Evolutionary conservation across 2,888 invertebrate genomes (phyloP).

Genomic region (Thumatha senex): DNA sequence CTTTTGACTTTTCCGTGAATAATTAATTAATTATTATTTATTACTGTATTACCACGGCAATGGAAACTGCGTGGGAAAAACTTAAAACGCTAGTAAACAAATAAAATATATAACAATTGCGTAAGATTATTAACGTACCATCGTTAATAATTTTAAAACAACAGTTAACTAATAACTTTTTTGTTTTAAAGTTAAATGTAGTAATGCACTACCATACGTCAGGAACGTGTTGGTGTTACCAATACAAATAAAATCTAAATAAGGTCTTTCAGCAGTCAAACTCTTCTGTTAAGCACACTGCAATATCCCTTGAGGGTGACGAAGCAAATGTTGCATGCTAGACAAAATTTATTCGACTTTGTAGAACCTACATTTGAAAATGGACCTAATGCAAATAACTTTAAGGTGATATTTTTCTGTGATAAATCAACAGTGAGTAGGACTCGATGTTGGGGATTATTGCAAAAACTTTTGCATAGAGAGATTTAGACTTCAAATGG

Average conservation of each 20-base stretch:
- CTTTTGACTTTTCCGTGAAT: no score
- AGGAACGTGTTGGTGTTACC: background rate
- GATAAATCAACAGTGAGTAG: constrained; percentile 28
- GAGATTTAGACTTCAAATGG: constrained; percentile 51
- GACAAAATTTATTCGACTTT: constrained; percentile 57
- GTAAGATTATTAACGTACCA: no score
- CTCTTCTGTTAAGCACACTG: constrained; percentile 38
- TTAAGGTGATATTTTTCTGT: constrained; percentile 20
- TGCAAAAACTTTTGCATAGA: constrained; percentile 50
- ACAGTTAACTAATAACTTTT: no score
- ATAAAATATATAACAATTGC: no score
- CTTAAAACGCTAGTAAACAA: no score
- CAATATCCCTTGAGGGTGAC: constrained; percentile 56
- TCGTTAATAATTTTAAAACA: no score
- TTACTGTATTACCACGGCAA: no score
- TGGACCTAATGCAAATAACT: constrained; percentile 20
- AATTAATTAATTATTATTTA: no score
- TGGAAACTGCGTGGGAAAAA: no score
- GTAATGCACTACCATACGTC: no score
- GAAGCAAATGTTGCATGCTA: constrained; percentile 59
- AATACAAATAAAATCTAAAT: constrained; percentile 34
- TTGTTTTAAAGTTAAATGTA: no score
- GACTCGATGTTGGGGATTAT: constrained; percentile 48
- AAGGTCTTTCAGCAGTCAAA: constrained; percentile 32
- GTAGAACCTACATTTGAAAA: constrained; percentile 16